These are phyloP conservation scores for Cryptocheilus praepositus DNA, from an alignment of 2,888 invertebrate species.

Conservation along the genomic window DNA sequence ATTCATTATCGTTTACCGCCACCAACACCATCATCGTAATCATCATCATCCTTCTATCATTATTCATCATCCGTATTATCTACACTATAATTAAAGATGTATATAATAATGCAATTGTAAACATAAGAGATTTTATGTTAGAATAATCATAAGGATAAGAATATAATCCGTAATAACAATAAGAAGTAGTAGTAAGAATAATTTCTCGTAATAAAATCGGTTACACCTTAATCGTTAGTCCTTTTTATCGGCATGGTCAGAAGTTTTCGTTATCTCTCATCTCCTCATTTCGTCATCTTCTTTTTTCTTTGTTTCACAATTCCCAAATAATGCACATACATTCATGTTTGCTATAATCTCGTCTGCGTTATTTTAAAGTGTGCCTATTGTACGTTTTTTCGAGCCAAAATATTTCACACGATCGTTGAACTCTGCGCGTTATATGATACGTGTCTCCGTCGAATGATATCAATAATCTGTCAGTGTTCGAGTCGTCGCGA, in stretches of 20 bases:
- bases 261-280: constrained; percentile 27
- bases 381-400: constrained; percentile 57
- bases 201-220: constrained; percentile 61
- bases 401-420: constrained; percentile 50
- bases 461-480: too few species aligned
- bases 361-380: constrained; percentile 34
- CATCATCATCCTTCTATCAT: constrained; percentile 23
- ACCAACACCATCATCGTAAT: constrained; percentile 32
- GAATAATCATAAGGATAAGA: constrained; percentile 66
- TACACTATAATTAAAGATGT: constrained; percentile 71
- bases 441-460: too few species aligned
- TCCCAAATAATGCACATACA: constrained; percentile 23
- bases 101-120: constrained; percentile 67
- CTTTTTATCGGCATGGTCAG: constrained; percentile 42
- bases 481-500: too few species aligned
- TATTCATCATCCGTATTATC: constrained; percentile 67
- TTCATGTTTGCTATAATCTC: background rate
- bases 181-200: constrained; percentile 63
- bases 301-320: constrained; percentile 10
- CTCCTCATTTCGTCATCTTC: constrained; percentile 28
- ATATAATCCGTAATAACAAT: constrained; percentile 66
- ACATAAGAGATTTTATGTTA: constrained; percentile 67
- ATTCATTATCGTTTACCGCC: too few species aligned
- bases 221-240: constrained; percentile 56
- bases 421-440: constrained; percentile 13